Conservation (phyloP, 2,888 invertebrate genomes). For the Cataglyphis livida region DNA sequence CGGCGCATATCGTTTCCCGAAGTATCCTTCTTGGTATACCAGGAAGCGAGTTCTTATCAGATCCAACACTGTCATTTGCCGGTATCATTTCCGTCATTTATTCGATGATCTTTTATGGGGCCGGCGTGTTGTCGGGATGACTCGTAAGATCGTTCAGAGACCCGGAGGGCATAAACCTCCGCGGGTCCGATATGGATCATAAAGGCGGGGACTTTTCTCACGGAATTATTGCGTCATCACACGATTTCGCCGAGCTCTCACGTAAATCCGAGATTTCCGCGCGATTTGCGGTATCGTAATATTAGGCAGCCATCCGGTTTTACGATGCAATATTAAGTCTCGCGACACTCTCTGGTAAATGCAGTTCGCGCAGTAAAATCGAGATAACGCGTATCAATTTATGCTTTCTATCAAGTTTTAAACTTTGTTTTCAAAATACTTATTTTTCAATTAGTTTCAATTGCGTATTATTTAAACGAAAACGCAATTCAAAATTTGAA, state of each 20-base stretch:
- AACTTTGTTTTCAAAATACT: background rate
- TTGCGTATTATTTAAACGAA: background rate
- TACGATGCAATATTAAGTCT: background rate
- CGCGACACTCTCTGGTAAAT: background rate
- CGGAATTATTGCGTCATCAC: conserved; percentile 57
- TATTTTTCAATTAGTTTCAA: background rate
- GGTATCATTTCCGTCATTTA: conserved; percentile 41
- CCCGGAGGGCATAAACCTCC: background rate
- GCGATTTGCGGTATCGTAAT: conserved; percentile 30
- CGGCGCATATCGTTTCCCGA: conserved; percentile 1
- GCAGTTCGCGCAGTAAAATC: conserved; percentile 1
- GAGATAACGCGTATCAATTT: background rate
- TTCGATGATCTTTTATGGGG: conserved; percentile 27
- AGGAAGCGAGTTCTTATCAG: conserved; percentile 46
- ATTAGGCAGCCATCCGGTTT: conserved; percentile 34
- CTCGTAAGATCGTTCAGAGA: conserved; percentile 12
- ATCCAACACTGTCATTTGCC: conserved; percentile 31
- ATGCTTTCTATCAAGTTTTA: background rate
- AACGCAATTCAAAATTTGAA: background rate
- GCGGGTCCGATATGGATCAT: conserved; percentile 52
- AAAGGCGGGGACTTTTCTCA: conserved; percentile 59
- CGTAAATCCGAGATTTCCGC: conserved; percentile 43
- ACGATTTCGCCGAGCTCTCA: conserved; percentile 59
- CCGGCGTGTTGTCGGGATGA: conserved; percentile 22
- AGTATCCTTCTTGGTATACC: conserved; percentile 23